Evolutionary conservation across 2,113 vertebrate genomes (phyloP).

Genomic region (Thomomys bottae): DNA sequence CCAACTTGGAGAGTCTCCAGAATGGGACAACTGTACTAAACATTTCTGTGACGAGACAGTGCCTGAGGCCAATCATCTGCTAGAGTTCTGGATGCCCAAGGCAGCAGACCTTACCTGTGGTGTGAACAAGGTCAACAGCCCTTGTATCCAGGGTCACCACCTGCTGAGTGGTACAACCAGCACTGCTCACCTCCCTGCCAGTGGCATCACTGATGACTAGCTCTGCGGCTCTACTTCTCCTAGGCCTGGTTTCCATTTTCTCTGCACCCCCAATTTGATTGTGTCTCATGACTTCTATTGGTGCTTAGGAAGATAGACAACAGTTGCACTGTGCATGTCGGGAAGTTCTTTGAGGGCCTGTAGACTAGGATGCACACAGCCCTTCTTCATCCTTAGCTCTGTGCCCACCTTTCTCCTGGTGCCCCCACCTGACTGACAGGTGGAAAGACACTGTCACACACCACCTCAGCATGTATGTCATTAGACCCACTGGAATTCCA

Average conservation of each 20-base stretch:
- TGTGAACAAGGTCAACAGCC: too few relatives aligned
- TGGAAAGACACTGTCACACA: too few relatives aligned
- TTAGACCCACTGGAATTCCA: background rate
- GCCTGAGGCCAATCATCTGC: background rate
- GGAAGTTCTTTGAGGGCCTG: background rate
- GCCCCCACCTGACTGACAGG: too few relatives aligned
- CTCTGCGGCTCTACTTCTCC: background rate
- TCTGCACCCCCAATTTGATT: background rate
- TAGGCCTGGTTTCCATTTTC: background rate
- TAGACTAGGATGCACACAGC: background rate
- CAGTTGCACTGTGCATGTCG: background rate
- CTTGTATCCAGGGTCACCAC: too few relatives aligned
- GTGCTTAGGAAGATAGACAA: background rate
- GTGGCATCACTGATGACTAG: background rate
- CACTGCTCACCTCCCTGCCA: too few relatives aligned
- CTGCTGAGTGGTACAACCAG: too few relatives aligned
- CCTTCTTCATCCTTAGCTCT: background rate
- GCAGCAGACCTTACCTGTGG: background rate
- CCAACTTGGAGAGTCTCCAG: conserved; percentile 18
- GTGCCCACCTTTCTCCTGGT: background rate
- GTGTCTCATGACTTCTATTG: rapidly evolving
- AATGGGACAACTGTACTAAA: background rate
- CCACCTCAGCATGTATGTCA: background rate
- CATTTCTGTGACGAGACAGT: background rate
- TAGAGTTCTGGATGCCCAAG: background rate